These are phyloP conservation scores for Ophonus ardosiacus DNA, from an alignment of 2,888 invertebrate genomes.

Conservation along the genomic window DNA sequence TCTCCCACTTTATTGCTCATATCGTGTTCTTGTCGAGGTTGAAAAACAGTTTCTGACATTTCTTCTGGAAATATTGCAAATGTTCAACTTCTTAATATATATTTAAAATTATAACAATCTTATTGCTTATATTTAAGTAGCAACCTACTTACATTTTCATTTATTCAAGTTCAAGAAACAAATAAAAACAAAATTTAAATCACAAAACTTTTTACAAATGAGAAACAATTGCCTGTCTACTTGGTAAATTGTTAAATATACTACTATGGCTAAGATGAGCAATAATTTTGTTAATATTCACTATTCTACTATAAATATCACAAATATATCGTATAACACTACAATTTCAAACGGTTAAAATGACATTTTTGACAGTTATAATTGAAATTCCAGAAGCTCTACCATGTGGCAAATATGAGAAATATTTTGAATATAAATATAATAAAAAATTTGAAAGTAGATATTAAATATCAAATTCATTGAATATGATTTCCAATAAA, in stretches of 20 bases:
- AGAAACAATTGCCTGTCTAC: not conserved
- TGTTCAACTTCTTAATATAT: too few species aligned
- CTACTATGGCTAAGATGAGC: slow-evolving; percentile 27
- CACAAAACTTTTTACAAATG: slow-evolving; percentile 9
- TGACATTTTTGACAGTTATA: slow-evolving; percentile 62
- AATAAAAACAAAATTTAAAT: slow-evolving; percentile 19
- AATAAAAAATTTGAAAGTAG: not conserved
- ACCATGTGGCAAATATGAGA: slow-evolving; percentile 61
- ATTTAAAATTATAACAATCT: too few species aligned
- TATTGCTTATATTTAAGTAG: too few species aligned
- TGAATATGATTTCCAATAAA: not conserved
- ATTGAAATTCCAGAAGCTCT: slow-evolving; percentile 35
- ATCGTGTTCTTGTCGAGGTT: not conserved
- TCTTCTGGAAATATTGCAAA: not conserved
- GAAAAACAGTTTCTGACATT: slow-evolving; percentile 28
- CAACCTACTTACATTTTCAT: slow-evolving; percentile 19
- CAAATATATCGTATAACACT: slow-evolving; percentile 37
- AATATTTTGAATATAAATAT: slow-evolving; percentile 10
- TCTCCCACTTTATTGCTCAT: slow-evolving; percentile 68
- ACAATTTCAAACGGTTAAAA: slow-evolving; percentile 56
- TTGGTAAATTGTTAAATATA: not conserved
- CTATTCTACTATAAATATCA: slow-evolving; percentile 56
- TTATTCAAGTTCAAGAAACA: not conserved
- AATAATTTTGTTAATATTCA: slow-evolving; percentile 9
- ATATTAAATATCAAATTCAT: not conserved